Evolutionary conservation across 2,888 invertebrate species (phyloP).

Genomic region (Drosophila macrospina): DNA sequence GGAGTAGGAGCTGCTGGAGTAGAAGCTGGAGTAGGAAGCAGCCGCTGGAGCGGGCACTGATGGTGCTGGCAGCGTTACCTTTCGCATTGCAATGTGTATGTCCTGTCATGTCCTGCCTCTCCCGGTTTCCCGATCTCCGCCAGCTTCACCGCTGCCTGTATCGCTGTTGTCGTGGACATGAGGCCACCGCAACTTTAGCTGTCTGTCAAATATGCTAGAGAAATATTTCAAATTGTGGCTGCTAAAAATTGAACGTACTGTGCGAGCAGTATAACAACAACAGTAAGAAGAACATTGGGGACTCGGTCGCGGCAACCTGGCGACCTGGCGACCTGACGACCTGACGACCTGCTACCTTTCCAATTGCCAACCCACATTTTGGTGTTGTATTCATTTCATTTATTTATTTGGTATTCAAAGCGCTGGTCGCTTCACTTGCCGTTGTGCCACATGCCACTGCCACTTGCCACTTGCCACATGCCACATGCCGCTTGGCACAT

Average conservation of each 20-base stretch:
- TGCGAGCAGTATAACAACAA: slow-evolving; percentile 7
- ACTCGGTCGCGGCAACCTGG: slow-evolving; percentile 9
- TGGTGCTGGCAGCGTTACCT: slow-evolving; percentile 48
- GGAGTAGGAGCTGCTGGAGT: too few species aligned
- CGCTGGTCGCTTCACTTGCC: slow-evolving; percentile 57
- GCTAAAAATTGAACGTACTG: slow-evolving; percentile 76
- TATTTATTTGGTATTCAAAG: slow-evolving; percentile 80
- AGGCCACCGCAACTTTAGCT: slow-evolving; percentile 72
- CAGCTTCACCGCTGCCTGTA: neutral
- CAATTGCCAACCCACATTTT: slow-evolving; percentile 46
- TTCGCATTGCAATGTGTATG: slow-evolving; percentile 64
- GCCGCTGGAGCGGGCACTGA: neutral
- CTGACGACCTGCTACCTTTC: slow-evolving; percentile 27
- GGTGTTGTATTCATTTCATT: slow-evolving; percentile 69
- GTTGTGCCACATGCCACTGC: slow-evolving; percentile 27
- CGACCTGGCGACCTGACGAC: slow-evolving; percentile 18
- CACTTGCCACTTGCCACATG: too few species aligned
- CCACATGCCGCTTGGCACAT: slow-evolving; percentile 23
- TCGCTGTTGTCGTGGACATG: neutral
- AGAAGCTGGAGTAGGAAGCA: too few species aligned
- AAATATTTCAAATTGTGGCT: slow-evolving; percentile 81
- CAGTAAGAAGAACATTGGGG: slow-evolving; percentile 20
- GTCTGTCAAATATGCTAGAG: slow-evolving; percentile 79
- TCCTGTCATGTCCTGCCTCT: slow-evolving; percentile 1
- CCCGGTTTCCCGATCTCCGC: neutral